Conservation (phyloP, 2,888 invertebrate species). For the Athripsodes cinereus region DNA sequence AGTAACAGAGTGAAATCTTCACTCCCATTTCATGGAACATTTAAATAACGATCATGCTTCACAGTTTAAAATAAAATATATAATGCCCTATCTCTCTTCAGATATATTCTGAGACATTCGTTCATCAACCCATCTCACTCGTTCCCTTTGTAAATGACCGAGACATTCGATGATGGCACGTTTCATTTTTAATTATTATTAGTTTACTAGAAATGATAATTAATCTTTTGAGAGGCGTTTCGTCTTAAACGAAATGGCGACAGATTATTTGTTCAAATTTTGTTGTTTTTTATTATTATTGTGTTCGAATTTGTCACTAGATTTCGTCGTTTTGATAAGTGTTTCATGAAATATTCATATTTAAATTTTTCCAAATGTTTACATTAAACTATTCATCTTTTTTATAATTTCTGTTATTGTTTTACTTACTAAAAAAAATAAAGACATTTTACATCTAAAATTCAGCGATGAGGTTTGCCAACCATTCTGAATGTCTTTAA, state of each 20-base stretch:
- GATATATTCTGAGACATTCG: not conserved
- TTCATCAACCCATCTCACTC: conserved; percentile 10
- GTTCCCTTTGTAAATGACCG: conserved; percentile 8
- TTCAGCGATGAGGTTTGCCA: too few relatives aligned
- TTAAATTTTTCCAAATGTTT: too few relatives aligned
- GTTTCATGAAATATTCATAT: too few relatives aligned
- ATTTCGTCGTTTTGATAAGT: too few relatives aligned
- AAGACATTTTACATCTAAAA: too few relatives aligned
- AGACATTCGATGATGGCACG: conserved; percentile 11
- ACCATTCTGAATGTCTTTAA: too few relatives aligned
- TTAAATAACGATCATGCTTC: conserved; percentile 14
- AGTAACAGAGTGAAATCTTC: too few relatives aligned
- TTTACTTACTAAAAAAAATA: too few relatives aligned
- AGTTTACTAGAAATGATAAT: conserved; percentile 26
- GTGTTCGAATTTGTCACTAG: conserved; percentile 8
- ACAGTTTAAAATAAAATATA: too few relatives aligned
- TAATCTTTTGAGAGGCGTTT: conserved; percentile 21
- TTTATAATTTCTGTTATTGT: too few relatives aligned
- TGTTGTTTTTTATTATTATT: conserved; percentile 8
- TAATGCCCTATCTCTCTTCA: too few relatives aligned
- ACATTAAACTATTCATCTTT: too few relatives aligned
- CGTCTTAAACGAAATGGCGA: conserved; percentile 1
- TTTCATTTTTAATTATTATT: conserved; percentile 23
- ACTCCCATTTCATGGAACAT: conserved; percentile 27
- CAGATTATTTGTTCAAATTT: not conserved